These are phyloP conservation scores for Petrocephalus zakoni DNA, from an alignment of 2,113 vertebrate genomes.

Conservation along the genomic window DNA sequence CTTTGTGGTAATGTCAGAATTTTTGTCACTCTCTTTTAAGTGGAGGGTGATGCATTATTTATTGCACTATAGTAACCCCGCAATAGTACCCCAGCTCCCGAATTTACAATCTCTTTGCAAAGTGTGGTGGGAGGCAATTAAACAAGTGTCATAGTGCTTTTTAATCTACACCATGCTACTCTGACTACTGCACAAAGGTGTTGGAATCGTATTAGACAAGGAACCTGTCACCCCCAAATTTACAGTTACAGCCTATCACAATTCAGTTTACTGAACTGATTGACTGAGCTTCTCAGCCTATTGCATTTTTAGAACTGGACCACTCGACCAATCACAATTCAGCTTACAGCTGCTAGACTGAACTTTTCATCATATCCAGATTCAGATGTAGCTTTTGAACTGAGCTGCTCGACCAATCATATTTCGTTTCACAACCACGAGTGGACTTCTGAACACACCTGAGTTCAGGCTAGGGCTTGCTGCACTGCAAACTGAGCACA, in stretches of 20 bases:
- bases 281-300: not conserved
- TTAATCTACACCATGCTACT: not conserved
- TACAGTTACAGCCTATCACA: not conserved
- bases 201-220: not conserved
- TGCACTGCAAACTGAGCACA: not conserved
- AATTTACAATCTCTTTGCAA: constrained; percentile 47
- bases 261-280: not conserved
- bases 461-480: not conserved
- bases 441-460: not conserved
- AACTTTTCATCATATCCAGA: not conserved
- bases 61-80: constrained; percentile 61
- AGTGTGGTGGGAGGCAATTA: constrained; percentile 47
- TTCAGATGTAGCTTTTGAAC: not conserved
- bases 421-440: not conserved
- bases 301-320: not conserved
- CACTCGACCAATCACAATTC: not conserved
- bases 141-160: constrained; percentile 29
- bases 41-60: constrained; percentile 59
- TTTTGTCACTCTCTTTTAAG: constrained; percentile 50
- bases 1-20: constrained; percentile 29
- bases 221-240: not conserved
- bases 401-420: not conserved
- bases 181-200: not conserved
- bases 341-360: not conserved
- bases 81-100: constrained; percentile 43